These are phyloP conservation scores for Drosophila sproati DNA, from an alignment of 1,140 invertebrate genomes.

Conservation along the genomic window DNA sequence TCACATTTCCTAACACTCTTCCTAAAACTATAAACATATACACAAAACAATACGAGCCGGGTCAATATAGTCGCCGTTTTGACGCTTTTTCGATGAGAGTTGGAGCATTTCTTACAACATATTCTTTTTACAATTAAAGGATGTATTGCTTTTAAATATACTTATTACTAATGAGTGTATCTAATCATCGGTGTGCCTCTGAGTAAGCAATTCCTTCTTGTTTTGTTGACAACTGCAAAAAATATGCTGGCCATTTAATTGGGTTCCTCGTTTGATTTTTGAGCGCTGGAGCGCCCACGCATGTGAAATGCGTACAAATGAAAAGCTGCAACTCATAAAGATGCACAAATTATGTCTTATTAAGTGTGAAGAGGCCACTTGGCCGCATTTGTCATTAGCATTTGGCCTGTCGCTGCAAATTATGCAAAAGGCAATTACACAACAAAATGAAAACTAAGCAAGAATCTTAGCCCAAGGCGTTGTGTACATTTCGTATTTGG, in stretches of 20 bases:
- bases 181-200: neutral
- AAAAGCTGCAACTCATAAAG: constrained; percentile 68
- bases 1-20: constrained; percentile 22
- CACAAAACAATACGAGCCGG: too few species aligned
- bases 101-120: too few species aligned
- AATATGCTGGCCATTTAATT: constrained; percentile 74
- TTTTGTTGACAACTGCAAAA: constrained; percentile 35
- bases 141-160: too few species aligned
- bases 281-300: constrained; percentile 60
- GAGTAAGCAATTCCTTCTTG: neutral
- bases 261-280: constrained; percentile 11
- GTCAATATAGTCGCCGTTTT: too few species aligned
- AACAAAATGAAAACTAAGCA: constrained; percentile 16
- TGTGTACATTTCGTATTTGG: neutral
- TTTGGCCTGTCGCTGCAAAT: constrained; percentile 37
- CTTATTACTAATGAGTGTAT: neutral
- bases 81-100: too few species aligned
- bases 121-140: too few species aligned
- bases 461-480: constrained; percentile 4
- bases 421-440: constrained; percentile 19
- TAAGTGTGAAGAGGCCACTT: constrained; percentile 73
- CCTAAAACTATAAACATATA: too few species aligned
- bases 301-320: constrained; percentile 13
- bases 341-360: constrained; percentile 76
- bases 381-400: constrained; percentile 50